A percentile compares a stretch with the other conserved stretches of the same genome.
These are phyloP conservation scores for Anguilla obscura DNA, from an alignment of 2,797 vertebrate species.

Conservation along the genomic window DNA sequence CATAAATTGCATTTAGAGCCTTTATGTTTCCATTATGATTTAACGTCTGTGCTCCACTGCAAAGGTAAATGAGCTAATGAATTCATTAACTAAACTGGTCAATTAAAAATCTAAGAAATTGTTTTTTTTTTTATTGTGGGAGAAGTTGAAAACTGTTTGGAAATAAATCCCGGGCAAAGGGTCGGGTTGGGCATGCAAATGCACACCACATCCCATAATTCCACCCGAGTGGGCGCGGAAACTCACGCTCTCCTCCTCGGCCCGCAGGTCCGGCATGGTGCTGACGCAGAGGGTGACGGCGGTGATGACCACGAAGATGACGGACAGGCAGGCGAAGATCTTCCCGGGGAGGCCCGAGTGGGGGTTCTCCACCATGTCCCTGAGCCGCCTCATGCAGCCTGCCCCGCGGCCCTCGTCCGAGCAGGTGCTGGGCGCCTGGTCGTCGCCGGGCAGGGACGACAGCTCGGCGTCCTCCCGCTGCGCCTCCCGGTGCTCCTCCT, in stretches of 20 bases:
- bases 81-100: background rate
- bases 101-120: background rate
- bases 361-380: conserved; percentile 94
- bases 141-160: background rate
- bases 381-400: conserved; percentile 80
- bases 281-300: conserved; percentile 92
- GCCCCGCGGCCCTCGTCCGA: conserved; percentile 61
- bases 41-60: background rate
- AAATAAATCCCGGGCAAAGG: background rate
- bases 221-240: too few relatives aligned
- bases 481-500: conserved; percentile 85
- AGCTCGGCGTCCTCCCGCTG: conserved; percentile 71
- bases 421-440: conserved; percentile 56
- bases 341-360: conserved; percentile 91
- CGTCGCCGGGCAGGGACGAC: conserved; percentile 65
- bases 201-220: too few relatives aligned
- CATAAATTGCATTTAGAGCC: background rate
- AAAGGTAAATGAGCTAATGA: background rate
- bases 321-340: conserved; percentile 91
- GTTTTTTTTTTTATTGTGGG: background rate
- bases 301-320: conserved; percentile 91
- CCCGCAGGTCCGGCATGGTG: conserved; percentile 95
- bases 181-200: background rate
- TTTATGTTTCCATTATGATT: background rate
- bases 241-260: conserved; percentile 94